A percentile compares a stretch with the other conserved stretches of the same genome.
Conservation (phyloP, 2,113 vertebrate species). For the Syrrhaptes paradoxus region DNA sequence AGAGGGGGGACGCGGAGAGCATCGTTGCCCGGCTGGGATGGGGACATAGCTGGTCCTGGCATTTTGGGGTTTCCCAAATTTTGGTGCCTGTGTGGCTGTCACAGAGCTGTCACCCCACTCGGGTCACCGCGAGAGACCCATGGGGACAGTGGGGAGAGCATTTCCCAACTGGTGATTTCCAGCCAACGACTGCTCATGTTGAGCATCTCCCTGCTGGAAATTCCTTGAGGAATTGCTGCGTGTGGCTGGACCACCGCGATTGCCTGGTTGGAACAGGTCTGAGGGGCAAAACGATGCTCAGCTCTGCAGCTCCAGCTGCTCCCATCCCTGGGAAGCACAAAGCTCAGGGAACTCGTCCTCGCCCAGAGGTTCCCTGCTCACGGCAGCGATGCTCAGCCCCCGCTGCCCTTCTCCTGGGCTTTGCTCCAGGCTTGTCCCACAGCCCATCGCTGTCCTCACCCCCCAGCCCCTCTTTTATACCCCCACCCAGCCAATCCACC, state of each 20-base stretch:
- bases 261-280: not conserved
- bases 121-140: fast-evolving
- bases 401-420: not conserved
- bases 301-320: not conserved
- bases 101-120: not conserved
- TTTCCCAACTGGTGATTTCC: not conserved
- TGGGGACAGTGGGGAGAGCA: not conserved
- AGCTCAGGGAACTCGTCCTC: not conserved
- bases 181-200: not conserved
- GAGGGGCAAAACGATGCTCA: not conserved
- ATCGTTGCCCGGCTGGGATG: fast-evolving
- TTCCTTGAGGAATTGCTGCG: not conserved
- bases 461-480: too few species aligned
- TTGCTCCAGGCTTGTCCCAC: not conserved
- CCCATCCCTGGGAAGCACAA: fast-evolving
- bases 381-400: not conserved
- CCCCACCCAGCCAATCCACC: not conserved
- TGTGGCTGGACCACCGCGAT: not conserved
- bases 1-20: fast-evolving
- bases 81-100: fast-evolving
- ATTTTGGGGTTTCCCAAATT: not conserved
- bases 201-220: not conserved
- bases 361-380: not conserved
- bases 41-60: fast-evolving
- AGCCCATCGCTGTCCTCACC: not conserved